Percentiles rank a stretch among this genome's conserved stretches.
Conservation (phyloP, 2,113 vertebrate species). For the Cyanistes caeruleus region DNA sequence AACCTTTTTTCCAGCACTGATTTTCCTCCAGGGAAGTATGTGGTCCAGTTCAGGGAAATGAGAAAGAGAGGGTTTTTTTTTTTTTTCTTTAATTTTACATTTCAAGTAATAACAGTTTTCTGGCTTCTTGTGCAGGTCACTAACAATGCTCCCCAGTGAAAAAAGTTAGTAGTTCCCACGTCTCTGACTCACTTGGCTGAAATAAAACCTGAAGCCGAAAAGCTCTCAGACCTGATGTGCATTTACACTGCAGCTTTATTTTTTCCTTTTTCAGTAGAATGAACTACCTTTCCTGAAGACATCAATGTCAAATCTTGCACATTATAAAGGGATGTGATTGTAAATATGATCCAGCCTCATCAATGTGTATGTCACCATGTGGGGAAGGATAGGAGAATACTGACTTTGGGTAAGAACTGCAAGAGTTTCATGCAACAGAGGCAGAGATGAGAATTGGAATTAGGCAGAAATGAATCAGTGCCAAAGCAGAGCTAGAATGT, state of each 20-base stretch:
- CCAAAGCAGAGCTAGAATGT: neutral
- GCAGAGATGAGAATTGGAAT: neutral
- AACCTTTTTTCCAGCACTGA: slow-evolving; percentile 40
- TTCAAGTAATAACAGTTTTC: slow-evolving; percentile 44
- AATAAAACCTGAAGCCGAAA: neutral
- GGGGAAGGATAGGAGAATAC: neutral
- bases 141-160: neutral
- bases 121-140: slow-evolving; percentile 36
- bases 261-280: neutral
- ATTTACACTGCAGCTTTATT: neutral
- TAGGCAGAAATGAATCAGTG: neutral
- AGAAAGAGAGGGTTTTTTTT: neutral
- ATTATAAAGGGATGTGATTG: neutral
- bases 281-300: neutral
- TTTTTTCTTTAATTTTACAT: slow-evolving; percentile 37
- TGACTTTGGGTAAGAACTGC: neutral
- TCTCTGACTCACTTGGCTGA: slow-evolving; percentile 6
- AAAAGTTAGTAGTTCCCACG: neutral
- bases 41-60: slow-evolving; percentile 32
- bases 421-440: neutral
- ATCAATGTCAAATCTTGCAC: neutral
- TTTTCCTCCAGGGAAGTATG: slow-evolving; percentile 32
- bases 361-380: neutral
- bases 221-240: neutral
- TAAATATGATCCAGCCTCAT: neutral